phyloP scores from a whole-genome alignment of 2,888 invertebrate genomes.

The Arge pagana region DNA sequence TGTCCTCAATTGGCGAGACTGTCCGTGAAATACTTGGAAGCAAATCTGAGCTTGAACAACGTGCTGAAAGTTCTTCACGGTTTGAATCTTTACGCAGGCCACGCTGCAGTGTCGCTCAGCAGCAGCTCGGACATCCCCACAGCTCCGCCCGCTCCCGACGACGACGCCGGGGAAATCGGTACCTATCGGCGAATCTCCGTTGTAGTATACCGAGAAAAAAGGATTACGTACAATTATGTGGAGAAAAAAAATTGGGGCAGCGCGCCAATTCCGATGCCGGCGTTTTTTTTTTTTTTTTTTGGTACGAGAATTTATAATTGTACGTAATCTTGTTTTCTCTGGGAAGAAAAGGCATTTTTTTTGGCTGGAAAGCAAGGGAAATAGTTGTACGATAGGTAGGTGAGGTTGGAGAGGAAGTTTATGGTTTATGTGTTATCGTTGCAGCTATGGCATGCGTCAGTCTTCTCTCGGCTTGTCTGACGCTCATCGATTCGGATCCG shows the following conservation, averaged over 20 bases:
- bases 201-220: too few species aligned
- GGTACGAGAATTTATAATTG: too few species aligned
- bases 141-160: slow-evolving; percentile 58
- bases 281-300: too few species aligned
- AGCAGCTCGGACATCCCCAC: slow-evolving; percentile 60
- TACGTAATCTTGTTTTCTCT: too few species aligned
- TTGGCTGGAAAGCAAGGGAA: too few species aligned
- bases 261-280: too few species aligned
- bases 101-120: slow-evolving; percentile 34
- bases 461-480: slow-evolving; percentile 70
- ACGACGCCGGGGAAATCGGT: slow-evolving; percentile 48
- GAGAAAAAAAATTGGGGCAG: too few species aligned
- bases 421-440: slow-evolving; percentile 23
- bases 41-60: slow-evolving; percentile 66
- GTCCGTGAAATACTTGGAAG: slow-evolving; percentile 70
- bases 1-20: slow-evolving; percentile 71
- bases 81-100: slow-evolving; percentile 53
- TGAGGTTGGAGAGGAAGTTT: too few species aligned
- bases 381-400: too few species aligned
- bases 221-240: too few species aligned
- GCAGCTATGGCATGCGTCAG: slow-evolving; percentile 61
- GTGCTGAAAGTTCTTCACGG: slow-evolving; percentile 70
- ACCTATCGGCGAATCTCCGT: too few species aligned
- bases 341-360: too few species aligned
- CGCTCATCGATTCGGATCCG: slow-evolving; percentile 65